These are phyloP conservation scores for Sebastes melanostomus DNA, from an alignment of 2,797 vertebrate genomes.

Conservation along the genomic window DNA sequence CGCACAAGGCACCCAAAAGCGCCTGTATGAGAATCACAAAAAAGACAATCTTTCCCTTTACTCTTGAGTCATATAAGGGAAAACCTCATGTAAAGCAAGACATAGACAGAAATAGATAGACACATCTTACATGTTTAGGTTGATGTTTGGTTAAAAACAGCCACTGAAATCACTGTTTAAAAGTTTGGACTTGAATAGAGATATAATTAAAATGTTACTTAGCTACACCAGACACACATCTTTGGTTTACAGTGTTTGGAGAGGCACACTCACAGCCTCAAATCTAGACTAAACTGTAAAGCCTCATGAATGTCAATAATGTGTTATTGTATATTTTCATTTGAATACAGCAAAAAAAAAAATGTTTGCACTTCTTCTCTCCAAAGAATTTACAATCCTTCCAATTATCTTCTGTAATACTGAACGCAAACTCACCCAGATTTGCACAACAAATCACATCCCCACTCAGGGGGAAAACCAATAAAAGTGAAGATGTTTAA, in stretches of 20 bases:
- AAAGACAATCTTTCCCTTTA: not conserved
- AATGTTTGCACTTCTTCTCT: conserved; percentile 6
- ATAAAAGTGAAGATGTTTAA: conserved; percentile 56
- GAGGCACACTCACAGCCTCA: not conserved
- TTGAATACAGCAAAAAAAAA: not conserved
- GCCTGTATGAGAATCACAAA: too few relatives aligned
- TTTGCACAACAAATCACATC: conserved; percentile 53
- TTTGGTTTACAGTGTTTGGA: not conserved
- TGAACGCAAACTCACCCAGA: conserved; percentile 29
- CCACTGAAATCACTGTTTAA: not conserved
- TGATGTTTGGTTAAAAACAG: not conserved
- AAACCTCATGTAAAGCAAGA: not conserved
- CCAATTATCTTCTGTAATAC: conserved; percentile 51
- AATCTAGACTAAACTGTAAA: conserved; percentile 23
- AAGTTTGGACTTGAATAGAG: not conserved
- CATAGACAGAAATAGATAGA: not conserved
- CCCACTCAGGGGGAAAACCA: conserved; percentile 28
- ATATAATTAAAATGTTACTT: conserved; percentile 2
- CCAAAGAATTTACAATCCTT: conserved; percentile 15
- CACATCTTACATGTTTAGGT: not conserved
- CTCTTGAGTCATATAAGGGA: too few relatives aligned
- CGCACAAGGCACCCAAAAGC: too few relatives aligned
- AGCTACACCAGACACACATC: not conserved
- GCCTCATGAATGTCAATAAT: conserved; percentile 11
- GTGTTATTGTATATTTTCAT: conserved; percentile 20